phyloP scores from a whole-genome alignment of 2,888 invertebrate genomes.

The Amblyjoppa fuscipennis region DNA sequence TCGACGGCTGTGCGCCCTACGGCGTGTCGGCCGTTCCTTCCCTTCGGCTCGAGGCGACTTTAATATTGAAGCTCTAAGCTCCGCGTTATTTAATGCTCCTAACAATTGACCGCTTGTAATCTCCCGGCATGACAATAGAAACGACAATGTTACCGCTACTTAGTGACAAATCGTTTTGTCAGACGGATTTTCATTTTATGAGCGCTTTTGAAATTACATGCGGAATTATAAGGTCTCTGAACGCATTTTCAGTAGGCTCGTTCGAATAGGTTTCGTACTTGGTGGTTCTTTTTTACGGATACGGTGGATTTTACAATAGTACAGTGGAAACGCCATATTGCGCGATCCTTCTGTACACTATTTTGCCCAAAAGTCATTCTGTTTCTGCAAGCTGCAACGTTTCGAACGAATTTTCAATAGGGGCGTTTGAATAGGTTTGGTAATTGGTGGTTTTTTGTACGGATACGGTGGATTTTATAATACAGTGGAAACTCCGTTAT shows the following conservation, averaged over 20 bases:
- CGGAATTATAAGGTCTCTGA: not conserved
- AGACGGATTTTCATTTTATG: not conserved
- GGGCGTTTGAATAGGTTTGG: too few relatives aligned
- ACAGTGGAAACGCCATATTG: too few relatives aligned
- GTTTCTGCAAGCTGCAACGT: not conserved
- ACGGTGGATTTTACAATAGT: too few relatives aligned
- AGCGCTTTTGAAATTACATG: not conserved
- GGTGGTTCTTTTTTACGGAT: not conserved
- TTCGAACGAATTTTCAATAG: not conserved
- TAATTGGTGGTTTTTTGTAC: too few relatives aligned
- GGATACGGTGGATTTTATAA: too few relatives aligned
- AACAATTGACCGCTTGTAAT: not conserved
- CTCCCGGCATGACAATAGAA: not conserved
- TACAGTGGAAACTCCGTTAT: too few relatives aligned
- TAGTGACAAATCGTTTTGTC: not conserved
- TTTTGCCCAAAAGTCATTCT: too few relatives aligned
- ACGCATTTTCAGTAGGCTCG: not conserved
- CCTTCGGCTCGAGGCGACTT: too few relatives aligned
- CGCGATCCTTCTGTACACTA: too few relatives aligned
- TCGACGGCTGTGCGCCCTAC: too few relatives aligned
- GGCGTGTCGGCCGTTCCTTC: too few relatives aligned
- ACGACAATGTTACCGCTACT: not conserved
- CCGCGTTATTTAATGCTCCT: not conserved
- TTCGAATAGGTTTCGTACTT: not conserved
- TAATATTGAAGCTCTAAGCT: too few relatives aligned